phyloP scores from a whole-genome alignment of 2,113 vertebrate genomes.

The Jacana jacana region DNA sequence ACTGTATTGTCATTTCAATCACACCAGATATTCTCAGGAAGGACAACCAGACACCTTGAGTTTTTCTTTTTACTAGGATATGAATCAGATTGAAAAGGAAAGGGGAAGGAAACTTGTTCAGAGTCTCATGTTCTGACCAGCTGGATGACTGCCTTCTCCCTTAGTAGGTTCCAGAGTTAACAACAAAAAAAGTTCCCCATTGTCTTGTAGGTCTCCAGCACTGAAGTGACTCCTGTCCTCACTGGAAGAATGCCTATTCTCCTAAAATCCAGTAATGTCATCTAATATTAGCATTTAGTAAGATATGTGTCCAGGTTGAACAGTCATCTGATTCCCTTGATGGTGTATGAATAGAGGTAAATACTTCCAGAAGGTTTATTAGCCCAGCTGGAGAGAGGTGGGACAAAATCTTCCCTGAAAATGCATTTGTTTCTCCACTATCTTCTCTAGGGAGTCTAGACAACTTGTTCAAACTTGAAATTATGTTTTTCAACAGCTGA shows the following conservation, averaged over 20 bases:
- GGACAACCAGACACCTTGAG: neutral
- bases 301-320: neutral
- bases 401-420: neutral
- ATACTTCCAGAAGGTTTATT: neutral
- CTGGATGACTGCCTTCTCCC: neutral
- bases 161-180: neutral
- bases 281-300: neutral
- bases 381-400: neutral
- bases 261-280: neutral
- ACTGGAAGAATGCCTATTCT: neutral
- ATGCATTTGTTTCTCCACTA: neutral
- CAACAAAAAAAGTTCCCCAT: neutral
- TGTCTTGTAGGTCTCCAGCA: neutral
- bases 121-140: neutral
- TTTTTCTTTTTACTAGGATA: fast-evolving
- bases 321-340: neutral
- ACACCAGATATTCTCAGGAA: neutral
- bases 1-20: neutral
- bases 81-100: neutral
- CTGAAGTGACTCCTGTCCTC: neutral
- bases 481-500: neutral
- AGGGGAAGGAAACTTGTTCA: neutral
- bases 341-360: neutral
- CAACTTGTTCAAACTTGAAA: neutral
- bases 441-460: neutral